Evolutionary conservation across 1,140 invertebrate species (phyloP).

Genomic region (Diorhabda carinulata): DNA sequence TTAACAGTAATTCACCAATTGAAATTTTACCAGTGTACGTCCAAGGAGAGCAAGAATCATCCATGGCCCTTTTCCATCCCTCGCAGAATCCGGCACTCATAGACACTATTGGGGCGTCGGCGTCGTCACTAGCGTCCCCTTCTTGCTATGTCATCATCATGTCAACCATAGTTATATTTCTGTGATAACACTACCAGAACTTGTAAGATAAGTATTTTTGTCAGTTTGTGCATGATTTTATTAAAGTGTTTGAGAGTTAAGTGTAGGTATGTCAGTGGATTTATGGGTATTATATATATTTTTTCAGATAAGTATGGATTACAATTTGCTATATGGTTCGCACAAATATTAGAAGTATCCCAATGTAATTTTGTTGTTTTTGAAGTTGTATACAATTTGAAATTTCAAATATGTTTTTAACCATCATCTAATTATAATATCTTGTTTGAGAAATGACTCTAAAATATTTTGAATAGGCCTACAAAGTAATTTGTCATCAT

Average conservation of each 20-base stretch:
- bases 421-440: too few species aligned
- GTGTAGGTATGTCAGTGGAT: too few species aligned
- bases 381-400: too few species aligned
- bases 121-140: conserved; percentile 32
- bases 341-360: too few species aligned
- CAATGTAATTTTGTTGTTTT: too few species aligned
- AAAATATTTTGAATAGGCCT: too few species aligned
- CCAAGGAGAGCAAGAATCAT: conserved; percentile 30
- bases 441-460: too few species aligned
- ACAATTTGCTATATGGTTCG: too few species aligned
- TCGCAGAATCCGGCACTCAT: conserved; percentile 24
- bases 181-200: conserved; percentile 19
- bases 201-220: conserved; percentile 30
- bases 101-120: conserved; percentile 41
- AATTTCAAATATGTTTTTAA: too few species aligned
- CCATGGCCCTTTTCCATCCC: conserved; percentile 23
- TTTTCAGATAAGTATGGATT: too few species aligned
- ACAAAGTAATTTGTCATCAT: too few species aligned
- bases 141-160: conserved; percentile 33
- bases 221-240: conserved; percentile 12
- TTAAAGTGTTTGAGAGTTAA: background rate
- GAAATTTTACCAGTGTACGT: background rate
- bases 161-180: conserved; percentile 32
- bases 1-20: background rate
- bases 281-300: too few species aligned